phyloP scores from a whole-genome alignment of 2,113 vertebrate genomes.

The Meleagris gallopavo region DNA sequence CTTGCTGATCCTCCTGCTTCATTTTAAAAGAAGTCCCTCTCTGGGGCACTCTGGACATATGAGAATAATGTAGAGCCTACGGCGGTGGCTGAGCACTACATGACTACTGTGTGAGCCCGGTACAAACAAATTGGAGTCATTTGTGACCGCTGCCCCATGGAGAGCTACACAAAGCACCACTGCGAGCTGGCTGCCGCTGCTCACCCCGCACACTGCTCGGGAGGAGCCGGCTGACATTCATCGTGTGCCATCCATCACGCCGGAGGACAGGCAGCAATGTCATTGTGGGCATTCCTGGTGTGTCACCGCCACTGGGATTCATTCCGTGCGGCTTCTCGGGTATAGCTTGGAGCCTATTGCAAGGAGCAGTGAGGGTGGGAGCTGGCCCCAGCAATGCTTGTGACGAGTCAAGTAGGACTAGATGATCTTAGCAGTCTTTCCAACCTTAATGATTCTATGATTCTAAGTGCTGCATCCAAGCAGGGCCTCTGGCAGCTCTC shows the following conservation, averaged over 20 bases:
- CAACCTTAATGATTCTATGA: too few species aligned
- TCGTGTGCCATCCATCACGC: accelerated
- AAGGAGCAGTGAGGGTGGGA: background rate
- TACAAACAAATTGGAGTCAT: background rate
- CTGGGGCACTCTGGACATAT: background rate
- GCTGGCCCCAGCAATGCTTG: accelerated
- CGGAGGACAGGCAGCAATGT: background rate
- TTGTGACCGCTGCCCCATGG: background rate
- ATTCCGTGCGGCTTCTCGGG: accelerated
- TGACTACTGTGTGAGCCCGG: background rate
- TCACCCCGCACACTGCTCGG: background rate
- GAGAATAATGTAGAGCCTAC: background rate
- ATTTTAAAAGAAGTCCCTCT: background rate
- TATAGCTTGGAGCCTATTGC: background rate
- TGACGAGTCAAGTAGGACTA: background rate
- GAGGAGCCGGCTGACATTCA: background rate
- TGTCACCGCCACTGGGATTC: background rate
- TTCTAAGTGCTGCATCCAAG: background rate
- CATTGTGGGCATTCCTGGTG: background rate
- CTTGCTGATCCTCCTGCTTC: background rate
- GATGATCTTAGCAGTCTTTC: too few species aligned
- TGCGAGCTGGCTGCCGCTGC: background rate
- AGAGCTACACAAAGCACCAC: background rate
- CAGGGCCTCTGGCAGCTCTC: background rate
- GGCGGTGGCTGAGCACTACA: background rate